Evolutionary conservation across 2,888 invertebrate genomes (phyloP).

Genomic region (Merodon equestris): DNA sequence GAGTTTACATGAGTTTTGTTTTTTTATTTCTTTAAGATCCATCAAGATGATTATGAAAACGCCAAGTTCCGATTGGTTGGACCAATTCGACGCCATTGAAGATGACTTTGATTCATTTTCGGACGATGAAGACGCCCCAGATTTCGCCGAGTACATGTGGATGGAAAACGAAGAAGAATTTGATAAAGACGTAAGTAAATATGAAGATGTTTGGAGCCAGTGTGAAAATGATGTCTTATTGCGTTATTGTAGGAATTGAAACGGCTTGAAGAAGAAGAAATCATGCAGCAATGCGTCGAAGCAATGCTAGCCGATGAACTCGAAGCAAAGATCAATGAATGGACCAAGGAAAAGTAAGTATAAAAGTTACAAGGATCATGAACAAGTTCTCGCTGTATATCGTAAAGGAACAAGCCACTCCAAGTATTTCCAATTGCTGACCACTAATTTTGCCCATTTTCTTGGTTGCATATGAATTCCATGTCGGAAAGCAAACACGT

Average conservation of each 20-base stretch:
- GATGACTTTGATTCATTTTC: slow-evolving; percentile 77
- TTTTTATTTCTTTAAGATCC: slow-evolving; percentile 10
- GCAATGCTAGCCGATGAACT: slow-evolving; percentile 89
- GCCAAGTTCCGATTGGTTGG: slow-evolving; percentile 77
- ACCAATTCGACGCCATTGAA: slow-evolving; percentile 75
- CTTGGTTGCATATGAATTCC: too few species aligned
- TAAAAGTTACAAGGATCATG: too few species aligned
- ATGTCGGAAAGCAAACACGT: too few species aligned
- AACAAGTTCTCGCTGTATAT: too few species aligned
- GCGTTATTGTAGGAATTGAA: slow-evolving; percentile 85
- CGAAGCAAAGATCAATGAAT: slow-evolving; percentile 79
- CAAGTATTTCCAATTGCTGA: too few species aligned
- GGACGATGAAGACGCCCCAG: slow-evolving; percentile 78
- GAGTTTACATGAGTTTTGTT: slow-evolving; percentile 5
- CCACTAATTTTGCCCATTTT: too few species aligned
- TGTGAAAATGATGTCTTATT: too few species aligned
- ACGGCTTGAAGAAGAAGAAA: slow-evolving; percentile 90
- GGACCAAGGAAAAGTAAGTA: slow-evolving; percentile 76
- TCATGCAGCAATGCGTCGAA: slow-evolving; percentile 93
- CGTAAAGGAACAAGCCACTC: too few species aligned
- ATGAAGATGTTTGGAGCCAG: too few species aligned
- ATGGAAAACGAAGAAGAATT: slow-evolving; percentile 97
- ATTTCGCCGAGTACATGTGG: slow-evolving; percentile 95
- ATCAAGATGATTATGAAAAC: slow-evolving; percentile 76
- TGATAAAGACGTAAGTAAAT: slow-evolving; percentile 87